Base-by-base conservation (phyloP, 92 coral and sea anemone genomes). In the Phenganax subtilis region DNA sequence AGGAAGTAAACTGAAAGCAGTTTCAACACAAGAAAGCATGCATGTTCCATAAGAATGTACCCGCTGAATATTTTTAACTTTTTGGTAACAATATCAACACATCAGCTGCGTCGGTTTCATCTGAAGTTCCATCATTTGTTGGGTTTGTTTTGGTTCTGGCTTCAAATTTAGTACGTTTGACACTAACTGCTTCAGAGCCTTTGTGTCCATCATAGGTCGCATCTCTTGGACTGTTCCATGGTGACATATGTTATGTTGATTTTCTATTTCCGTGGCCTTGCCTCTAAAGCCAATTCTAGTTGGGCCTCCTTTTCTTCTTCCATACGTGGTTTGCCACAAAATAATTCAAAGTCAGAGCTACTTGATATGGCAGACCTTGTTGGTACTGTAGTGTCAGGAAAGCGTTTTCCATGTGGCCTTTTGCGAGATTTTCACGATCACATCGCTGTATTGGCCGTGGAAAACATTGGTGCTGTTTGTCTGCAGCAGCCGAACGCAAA, bases 401-500 rank as follows among this genome's bases (percentile, higher is more conserved):
- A 59, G 65, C 16, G 7, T 12, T 1, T 12, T 59, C 25, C 25
- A 59, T 7, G 3, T 20, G 16, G 65, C 65, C 7, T 59, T 59
- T 59, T 59, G 65, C 65, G 0, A 7, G 65, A 59, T 59, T 59
- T 59, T 6, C 7, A 59, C 25, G 7, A 59, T 7, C 15, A 20
- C 65, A 20, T 59, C 65, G 7, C 65, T 20, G 16, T 59, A 1
- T 59, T 59, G 16, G 7, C 25, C 7, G 15, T 59, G 65, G 65
- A 1, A 59, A 20, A 20, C 65, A 59, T 59, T 14, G 16, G 7
- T 59, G 16, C 15, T 14, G 15, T 59, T 59, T 52, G 10, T 77
- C 84, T 12, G 71, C 25, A 16, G 73, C 86, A 10, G 76, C 88
- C 53, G 68, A 37, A 57, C 85, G 73, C 64, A 88, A 51, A 59